A percentile compares a stretch with the other conserved stretches of the same genome.
Evolutionary conservation across 2,797 vertebrate genomes (phyloP).

Genomic region (Pempheris klunzingeri): DNA sequence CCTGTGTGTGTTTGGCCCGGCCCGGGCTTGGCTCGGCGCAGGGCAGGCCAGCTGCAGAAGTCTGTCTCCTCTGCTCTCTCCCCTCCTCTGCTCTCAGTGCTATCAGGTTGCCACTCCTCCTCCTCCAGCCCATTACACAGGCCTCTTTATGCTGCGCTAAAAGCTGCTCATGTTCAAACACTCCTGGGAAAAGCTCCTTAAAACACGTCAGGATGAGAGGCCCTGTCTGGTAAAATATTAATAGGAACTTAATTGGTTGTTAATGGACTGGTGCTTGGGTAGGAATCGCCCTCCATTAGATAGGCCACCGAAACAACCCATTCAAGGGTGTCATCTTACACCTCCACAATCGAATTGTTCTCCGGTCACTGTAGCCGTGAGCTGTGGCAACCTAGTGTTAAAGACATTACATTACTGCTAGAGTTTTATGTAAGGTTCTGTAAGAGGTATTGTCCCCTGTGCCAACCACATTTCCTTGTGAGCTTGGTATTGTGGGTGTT

Average conservation of each 20-base stretch:
- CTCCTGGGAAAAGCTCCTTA: conserved; percentile 85
- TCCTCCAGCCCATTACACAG: conserved; percentile 86
- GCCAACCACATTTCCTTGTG: conserved; percentile 42
- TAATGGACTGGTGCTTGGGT: conserved; percentile 86
- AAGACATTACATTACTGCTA: conserved; percentile 69
- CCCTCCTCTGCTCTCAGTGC: conserved; percentile 77
- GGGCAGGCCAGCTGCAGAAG: conserved; percentile 80
- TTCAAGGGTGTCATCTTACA: conserved; percentile 77
- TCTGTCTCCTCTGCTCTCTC: conserved; percentile 72
- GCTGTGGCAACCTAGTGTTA: conserved; percentile 66
- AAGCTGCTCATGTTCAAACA: conserved; percentile 88
- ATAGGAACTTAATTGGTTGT: conserved; percentile 88
- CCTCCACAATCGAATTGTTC: conserved; percentile 77
- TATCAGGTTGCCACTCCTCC: conserved; percentile 84
- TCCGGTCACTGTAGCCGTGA: conserved; percentile 67
- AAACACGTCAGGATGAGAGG: conserved; percentile 84
- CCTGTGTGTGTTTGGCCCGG: conserved; percentile 39
- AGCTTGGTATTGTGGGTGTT: conserved; percentile 43
- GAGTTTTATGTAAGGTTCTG: conserved; percentile 61
- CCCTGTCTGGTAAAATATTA: conserved; percentile 88
- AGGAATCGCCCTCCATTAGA: conserved; percentile 81
- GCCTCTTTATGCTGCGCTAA: conserved; percentile 88
- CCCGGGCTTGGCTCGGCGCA: conserved; percentile 43
- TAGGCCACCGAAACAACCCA: conserved; percentile 71
- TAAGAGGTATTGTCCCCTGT: conserved; percentile 13